Conservation (phyloP, 2,888 invertebrate genomes). For the Lasioglossum oenotherae region DNA sequence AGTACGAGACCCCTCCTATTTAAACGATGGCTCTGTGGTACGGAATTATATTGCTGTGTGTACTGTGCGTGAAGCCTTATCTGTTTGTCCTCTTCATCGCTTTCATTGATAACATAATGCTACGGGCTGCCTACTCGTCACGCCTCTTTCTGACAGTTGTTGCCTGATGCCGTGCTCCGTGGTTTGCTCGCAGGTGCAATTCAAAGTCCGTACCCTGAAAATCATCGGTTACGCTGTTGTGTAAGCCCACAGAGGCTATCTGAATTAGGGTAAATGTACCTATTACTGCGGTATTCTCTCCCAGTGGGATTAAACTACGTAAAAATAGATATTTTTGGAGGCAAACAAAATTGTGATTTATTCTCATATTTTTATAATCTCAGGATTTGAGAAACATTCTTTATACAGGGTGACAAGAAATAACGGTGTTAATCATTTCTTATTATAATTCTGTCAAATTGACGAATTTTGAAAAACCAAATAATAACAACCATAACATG, state of each 20-base stretch:
- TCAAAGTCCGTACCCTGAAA: neutral
- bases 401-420: too few relatives aligned
- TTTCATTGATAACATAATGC: slow-evolving; percentile 6
- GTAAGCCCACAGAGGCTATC: neutral
- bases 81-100: slow-evolving; percentile 11
- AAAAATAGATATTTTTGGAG: too few relatives aligned
- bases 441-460: too few relatives aligned
- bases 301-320: too few relatives aligned
- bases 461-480: too few relatives aligned
- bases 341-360: too few relatives aligned
- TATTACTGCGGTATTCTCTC: too few relatives aligned
- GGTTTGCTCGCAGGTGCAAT: neutral
- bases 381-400: too few relatives aligned
- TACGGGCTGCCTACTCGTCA: neutral
- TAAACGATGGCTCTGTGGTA: neutral
- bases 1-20: slow-evolving; percentile 7
- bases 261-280: neutral
- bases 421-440: too few relatives aligned
- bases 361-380: too few relatives aligned
- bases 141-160: neutral
- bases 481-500: too few relatives aligned
- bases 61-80: neutral
- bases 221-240: neutral
- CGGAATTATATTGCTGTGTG: neutral
- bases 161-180: neutral